Conservation (phyloP, 2,888 invertebrate genomes). For the Cinara cedri region DNA sequence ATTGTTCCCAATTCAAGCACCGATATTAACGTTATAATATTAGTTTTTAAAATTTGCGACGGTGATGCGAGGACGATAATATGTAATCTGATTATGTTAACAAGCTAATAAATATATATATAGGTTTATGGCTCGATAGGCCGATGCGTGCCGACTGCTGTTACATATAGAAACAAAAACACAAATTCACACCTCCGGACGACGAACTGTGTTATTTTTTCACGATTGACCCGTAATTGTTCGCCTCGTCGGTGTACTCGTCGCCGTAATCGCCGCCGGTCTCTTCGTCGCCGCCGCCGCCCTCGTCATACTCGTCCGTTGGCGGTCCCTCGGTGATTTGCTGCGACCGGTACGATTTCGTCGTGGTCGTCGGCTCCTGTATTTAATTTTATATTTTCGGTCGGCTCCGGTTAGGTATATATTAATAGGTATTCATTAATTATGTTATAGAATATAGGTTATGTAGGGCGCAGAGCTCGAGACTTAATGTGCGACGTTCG, state of each 20-base stretch:
- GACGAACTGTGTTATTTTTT: conserved; percentile 26
- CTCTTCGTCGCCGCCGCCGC: not conserved
- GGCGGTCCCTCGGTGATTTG: conserved; percentile 37
- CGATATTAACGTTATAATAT: no score
- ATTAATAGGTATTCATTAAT: not conserved
- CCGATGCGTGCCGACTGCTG: not conserved
- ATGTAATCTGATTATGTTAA: no score
- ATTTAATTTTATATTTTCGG: not conserved
- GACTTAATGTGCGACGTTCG: not conserved
- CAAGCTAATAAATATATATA: no score
- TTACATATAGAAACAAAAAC: not conserved
- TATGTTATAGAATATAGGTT: no score
- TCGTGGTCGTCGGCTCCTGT: conserved; percentile 50
- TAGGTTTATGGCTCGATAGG: no score
- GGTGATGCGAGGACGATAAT: no score
- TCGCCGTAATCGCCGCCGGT: conserved; percentile 29
- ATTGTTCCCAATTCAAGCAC: no score
- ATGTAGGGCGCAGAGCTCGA: not conserved
- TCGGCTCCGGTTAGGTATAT: not conserved
- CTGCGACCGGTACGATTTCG: conserved; percentile 40
- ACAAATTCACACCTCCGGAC: conserved; percentile 4
- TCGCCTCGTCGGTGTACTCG: conserved; percentile 49
- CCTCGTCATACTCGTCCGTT: conserved; percentile 42
- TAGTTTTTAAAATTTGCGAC: no score
- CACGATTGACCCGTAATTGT: conserved; percentile 19